phyloP scores from a whole-genome alignment of 2,888 invertebrate species.

The Molanna angustata region DNA sequence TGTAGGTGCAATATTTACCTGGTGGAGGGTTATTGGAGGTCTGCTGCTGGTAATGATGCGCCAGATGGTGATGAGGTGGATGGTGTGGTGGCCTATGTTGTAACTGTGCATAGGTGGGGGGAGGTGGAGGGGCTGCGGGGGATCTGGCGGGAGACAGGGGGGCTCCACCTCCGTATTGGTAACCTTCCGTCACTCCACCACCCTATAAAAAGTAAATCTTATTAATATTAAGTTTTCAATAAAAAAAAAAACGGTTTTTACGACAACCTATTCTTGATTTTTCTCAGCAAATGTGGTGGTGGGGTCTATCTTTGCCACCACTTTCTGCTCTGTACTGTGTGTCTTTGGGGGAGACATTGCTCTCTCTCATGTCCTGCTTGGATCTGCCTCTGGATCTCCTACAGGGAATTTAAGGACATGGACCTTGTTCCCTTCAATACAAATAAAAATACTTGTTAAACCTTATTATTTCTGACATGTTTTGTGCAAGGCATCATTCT shows the following conservation, averaged over 20 bases:
- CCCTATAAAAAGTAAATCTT: constrained; percentile 15
- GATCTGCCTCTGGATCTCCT: too few relatives aligned
- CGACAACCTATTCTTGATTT: too few relatives aligned
- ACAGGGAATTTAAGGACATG: too few relatives aligned
- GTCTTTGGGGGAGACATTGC: too few relatives aligned
- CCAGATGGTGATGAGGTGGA: constrained; percentile 47
- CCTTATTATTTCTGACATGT: too few relatives aligned
- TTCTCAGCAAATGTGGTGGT: neutral
- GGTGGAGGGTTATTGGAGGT: constrained; percentile 32
- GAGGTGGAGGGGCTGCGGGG: constrained; percentile 69
- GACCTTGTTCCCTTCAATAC: too few relatives aligned
- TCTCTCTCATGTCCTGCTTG: too few relatives aligned
- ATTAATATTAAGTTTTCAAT: neutral
- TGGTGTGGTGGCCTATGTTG: constrained; percentile 63
- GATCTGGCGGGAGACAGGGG: constrained; percentile 76
- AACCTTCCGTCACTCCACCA: constrained; percentile 62
- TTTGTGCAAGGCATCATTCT: too few relatives aligned
- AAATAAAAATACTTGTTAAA: too few relatives aligned
- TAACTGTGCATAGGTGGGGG: constrained; percentile 77
- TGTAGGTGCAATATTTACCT: constrained; percentile 8
- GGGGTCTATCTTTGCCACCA: too few relatives aligned
- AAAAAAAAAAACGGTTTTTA: too few relatives aligned
- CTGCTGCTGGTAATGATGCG: constrained; percentile 44
- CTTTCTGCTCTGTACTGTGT: too few relatives aligned
- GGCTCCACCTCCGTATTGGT: constrained; percentile 63